Conservation (phyloP, 2,888 invertebrate species). For the Dastarcus helophoroides region DNA sequence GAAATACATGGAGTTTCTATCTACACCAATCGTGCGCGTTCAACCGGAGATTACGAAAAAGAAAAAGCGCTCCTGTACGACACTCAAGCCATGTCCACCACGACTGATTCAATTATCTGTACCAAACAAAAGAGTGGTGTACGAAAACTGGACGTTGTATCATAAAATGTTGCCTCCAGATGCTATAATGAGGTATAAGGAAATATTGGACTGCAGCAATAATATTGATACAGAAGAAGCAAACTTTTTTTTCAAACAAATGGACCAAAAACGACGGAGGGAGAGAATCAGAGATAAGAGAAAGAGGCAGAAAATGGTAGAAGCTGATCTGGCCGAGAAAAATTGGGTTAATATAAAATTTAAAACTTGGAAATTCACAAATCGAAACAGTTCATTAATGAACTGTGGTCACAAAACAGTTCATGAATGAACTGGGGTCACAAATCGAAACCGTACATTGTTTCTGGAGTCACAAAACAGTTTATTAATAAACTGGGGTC, state of each 20-base stretch:
- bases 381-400: too few species aligned
- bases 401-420: too few species aligned
- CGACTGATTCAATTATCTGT: slow-evolving; percentile 2
- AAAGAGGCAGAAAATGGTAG: neutral
- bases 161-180: neutral
- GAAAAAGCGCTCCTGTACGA: too few species aligned
- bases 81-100: slow-evolving; percentile 2
- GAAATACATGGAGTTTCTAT: neutral
- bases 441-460: too few species aligned
- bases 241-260: slow-evolving; percentile 24
- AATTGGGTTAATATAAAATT: neutral
- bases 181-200: slow-evolving; percentile 20
- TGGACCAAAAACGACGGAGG: slow-evolving; percentile 20
- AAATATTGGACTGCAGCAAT: slow-evolving; percentile 24
- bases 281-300: neutral
- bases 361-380: too few species aligned
- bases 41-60: too few species aligned
- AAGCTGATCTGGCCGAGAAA: neutral
- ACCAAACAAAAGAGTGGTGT: slow-evolving; percentile 2
- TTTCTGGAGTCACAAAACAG: too few species aligned
- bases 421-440: too few species aligned
- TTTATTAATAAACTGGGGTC: too few species aligned
- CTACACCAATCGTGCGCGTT: too few species aligned
- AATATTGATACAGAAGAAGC: slow-evolving; percentile 27
- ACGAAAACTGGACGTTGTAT: slow-evolving; percentile 1